Base-by-base conservation (phyloP, 2,797 vertebrate species). In the Masticophis lateralis region DNA sequence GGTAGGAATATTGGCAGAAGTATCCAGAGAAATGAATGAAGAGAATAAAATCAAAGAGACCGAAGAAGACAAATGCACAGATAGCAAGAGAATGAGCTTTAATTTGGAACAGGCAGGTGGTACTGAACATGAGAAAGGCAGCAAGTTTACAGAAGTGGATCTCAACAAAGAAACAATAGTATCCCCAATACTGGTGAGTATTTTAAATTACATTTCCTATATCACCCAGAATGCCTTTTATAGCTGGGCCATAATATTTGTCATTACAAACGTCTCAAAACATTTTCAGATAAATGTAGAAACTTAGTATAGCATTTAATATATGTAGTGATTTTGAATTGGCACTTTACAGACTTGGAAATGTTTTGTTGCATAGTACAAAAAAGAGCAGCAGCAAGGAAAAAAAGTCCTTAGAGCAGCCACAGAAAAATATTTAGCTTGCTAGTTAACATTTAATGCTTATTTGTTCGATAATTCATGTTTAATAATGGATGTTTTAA, bases 1-100 rank as follows among this genome's bases (percentile, higher is more conserved):
- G 98, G 86, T 97, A 63, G 95, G 97, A 92, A 97, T 98, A 94
- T 96, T 98, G 0, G 5, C 95, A 89, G 97, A 98, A 92, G 94
- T 96, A 86, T 96, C 97, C 11, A 92, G 92, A 47, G 97, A 97
- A 91, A 88, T 87, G 93, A 93, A 95, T 63, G 96, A 97, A 94
- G 97, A 96, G 63, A 87, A 94, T 6, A 86, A 88, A 22, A 53
- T 90, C 66, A 95, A 95, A 55, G 63, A 94, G 88, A 90, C 89
- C 2, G 91, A 93, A 90, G 95, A 92, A 91, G 79, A 66, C 5
- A 8, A n/a, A 93, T 93, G 9, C 28, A 14, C 79, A 8, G 94
- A 95, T 88, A 92, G 90, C 55, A 1, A 13, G 8, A 56, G 37
- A 10, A 61, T 94, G 2, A 89, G 91, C 10, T 0, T 1, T 1